Base-by-base conservation (phyloP, 2,113 vertebrate species). In the Micromys minutus region DNA sequence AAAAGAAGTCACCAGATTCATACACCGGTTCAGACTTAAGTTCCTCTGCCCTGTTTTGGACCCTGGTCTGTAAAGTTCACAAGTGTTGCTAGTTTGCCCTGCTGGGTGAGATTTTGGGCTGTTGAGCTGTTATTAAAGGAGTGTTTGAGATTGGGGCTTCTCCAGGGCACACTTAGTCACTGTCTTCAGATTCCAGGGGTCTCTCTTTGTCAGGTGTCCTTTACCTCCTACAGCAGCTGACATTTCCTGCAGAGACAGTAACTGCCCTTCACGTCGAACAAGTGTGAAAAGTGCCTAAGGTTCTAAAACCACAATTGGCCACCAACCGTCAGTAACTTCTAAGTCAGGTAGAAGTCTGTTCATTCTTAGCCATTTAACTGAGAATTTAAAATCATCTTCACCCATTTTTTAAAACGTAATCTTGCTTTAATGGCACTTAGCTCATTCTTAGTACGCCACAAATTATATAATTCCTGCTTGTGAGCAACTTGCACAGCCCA, bases 11-110 rank as follows among this genome's bases (percentile, higher is more conserved):
- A 50, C 17, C 19, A 19, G 29, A 7, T 39, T 83, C 36, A 39
- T 8, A 9, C 34, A 29, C 24, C 0, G 7, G 24, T 19, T 59
- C 79, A 42, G 2, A 36, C 79, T 0, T 5, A 7, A 36, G 22
- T 29, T 52, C 36, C 81, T 79, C 75, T 7, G 5, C 11, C 24
- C 22, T 1, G 2, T n/a, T 5, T 36, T 5, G 16, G 22, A 55
- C 36, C 12, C 31, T 36, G 55, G 24, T 36, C 9, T 2, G 11
- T 26, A 6, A 1, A 42, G 42, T 36, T 45, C 42, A 63, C 17
- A 39, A 34, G 52, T 1, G 1, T 3, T 55, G 36, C 31, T 12
- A 47, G 36, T 4, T 24, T 86, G 67, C 47, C 76, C 47, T 84
- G n/a, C 17, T 31, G 16, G 3, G 10, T 19, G 0, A 69, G 42